phyloP scores from a whole-genome alignment of 2,113 vertebrate genomes.

The Leucosticte australis region DNA sequence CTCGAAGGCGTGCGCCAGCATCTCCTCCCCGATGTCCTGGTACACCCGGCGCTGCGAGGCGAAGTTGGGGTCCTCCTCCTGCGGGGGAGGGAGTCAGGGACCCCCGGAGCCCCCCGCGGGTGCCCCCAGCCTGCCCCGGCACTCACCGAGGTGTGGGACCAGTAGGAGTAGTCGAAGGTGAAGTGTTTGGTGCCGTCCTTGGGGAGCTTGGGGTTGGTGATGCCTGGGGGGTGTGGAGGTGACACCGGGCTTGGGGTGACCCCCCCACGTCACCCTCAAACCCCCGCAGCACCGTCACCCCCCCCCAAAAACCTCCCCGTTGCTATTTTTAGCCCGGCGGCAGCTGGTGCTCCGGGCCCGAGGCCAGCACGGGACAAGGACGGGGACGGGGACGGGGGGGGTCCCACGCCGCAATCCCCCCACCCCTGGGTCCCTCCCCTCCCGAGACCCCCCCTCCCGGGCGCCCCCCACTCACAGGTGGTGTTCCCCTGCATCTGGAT shows the following conservation, averaged over 20 bases:
- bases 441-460: not conserved
- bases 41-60: not conserved
- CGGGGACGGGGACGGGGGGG: not conserved
- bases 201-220: not conserved
- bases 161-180: not conserved
- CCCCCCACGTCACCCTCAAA: not conserved
- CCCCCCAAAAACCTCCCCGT: not conserved
- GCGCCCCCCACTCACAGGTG: not conserved
- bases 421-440: not conserved
- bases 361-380: not conserved
- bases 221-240: not conserved
- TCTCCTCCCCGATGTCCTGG: not conserved
- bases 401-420: not conserved
- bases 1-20: not conserved
- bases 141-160: slow-evolving; percentile 10
- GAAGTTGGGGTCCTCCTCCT: not conserved
- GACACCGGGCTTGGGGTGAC: not conserved
- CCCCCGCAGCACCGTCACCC: not conserved
- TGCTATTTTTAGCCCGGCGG: not conserved
- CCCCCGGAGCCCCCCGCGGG: rapidly evolving
- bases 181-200: not conserved
- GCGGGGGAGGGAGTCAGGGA: rapidly evolving
- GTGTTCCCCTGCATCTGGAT: not conserved
- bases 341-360: not conserved
- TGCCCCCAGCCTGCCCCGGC: rapidly evolving